Evolutionary conservation across 2,888 invertebrate species (phyloP), one percentile per base, ranked within the genome.

Genomic region (Agonopterix arenella): DNA sequence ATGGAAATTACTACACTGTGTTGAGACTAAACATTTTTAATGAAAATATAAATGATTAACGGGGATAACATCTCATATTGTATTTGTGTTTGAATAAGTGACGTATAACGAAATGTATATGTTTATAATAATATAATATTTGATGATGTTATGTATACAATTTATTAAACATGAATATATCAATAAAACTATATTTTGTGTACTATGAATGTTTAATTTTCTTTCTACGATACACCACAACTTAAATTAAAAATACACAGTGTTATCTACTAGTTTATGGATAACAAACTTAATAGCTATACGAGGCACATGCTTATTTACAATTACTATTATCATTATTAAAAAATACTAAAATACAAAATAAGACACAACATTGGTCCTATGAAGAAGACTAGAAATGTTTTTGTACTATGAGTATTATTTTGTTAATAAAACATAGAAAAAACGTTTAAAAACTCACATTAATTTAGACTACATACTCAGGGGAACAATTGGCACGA

Each of bases 181-280:
- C 88, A 89, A 90, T 89, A 89, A 89, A 89, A 90, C 88, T 90
- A 90, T 90, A 89, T 90, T 90, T 89, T 90, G 89, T 89, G 89
- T 89, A 89, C 72, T 76, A 80, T 68, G 63, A 79, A 80, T 73
- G 68, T 85, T 86, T 83, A 76, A 77, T 84, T 84, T 76, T 76
- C 58, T 69, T 76, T 65, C 69, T 69, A 72, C 61, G 66, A 69
- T 63, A 66, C 61, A 64, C 46, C 44, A 47, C 28, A 47, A 44
- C 16, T 37, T 45, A 36, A 44, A 52, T 47, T 47, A 46, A n/a
- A 40, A 40, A n/a, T 40, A 4, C 40, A 40, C 4, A n/a, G n/a
- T 40, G 9, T 40, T 40, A n/a, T n/a, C 9, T 40, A 40, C 40
- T 28, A 28, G 4, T 42, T 41, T 44, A 44, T 52, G 51, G 51